These are phyloP conservation scores for Musca vetustissima DNA, from an alignment of 1,140 invertebrate species.

Conservation along the genomic window DNA sequence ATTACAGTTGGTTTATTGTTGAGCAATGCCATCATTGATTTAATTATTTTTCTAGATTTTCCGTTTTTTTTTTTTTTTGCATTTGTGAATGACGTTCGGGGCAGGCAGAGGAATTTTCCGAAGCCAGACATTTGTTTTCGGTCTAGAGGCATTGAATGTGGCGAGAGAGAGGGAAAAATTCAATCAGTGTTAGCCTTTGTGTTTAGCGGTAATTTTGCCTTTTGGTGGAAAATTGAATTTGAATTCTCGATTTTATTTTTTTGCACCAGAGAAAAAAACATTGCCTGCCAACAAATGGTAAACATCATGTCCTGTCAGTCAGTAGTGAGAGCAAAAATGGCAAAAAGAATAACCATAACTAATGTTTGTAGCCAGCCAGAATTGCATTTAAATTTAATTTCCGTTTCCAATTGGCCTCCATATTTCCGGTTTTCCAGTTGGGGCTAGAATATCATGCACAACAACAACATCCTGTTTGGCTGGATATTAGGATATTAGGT, in stretches of 20 bases:
- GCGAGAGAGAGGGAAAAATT: too few relatives aligned
- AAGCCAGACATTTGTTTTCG: too few relatives aligned
- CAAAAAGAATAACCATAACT: too few relatives aligned
- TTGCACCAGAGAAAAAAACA: too few relatives aligned
- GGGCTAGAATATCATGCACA: neutral
- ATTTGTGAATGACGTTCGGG: too few relatives aligned
- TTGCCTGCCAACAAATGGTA: too few relatives aligned
- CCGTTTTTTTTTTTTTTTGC: too few relatives aligned
- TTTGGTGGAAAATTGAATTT: neutral
- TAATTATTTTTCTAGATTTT: conserved; percentile 2
- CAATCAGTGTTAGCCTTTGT: conserved; percentile 13
- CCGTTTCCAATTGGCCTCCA: conserved; percentile 16
- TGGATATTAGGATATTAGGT: neutral
- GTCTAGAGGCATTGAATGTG: neutral
- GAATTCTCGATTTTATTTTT: too few relatives aligned
- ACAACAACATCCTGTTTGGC: neutral
- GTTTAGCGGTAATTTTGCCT: conserved; percentile 12
- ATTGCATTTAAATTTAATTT: conserved; percentile 25
- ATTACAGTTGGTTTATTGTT: neutral
- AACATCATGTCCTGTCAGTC: too few relatives aligned
- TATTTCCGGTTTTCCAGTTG: conserved; percentile 8
- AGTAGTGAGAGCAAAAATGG: too few relatives aligned
- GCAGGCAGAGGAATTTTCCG: too few relatives aligned
- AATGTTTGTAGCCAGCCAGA: conserved; percentile 4
- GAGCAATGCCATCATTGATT: conserved; percentile 1